These are phyloP conservation scores for Rhodophaea formosa DNA, from an alignment of 2,888 invertebrate genomes.

Conservation along the genomic window DNA sequence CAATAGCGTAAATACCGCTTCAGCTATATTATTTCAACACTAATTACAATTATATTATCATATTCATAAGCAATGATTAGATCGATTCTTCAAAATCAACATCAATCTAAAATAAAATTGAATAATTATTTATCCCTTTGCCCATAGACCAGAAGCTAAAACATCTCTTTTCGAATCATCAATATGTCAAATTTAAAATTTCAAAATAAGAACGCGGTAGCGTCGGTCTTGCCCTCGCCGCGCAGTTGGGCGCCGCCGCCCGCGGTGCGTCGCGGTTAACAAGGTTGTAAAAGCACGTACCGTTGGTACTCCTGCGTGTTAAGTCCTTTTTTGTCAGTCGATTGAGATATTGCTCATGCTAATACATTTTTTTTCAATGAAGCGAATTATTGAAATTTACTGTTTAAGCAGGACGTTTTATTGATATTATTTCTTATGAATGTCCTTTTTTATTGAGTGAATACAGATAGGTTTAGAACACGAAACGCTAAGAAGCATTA, in stretches of 20 bases:
- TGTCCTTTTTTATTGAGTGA: too few relatives aligned
- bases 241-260: conserved; percentile 40
- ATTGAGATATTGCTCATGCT: conserved; percentile 17
- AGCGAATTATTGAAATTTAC: neutral
- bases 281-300: conserved; percentile 27
- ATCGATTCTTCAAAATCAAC: neutral
- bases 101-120: neutral
- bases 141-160: conserved; percentile 21
- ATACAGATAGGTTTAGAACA: too few relatives aligned
- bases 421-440: too few relatives aligned
- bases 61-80: neutral
- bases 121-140: neutral
- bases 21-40: neutral
- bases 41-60: neutral
- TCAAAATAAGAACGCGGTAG: conserved; percentile 43
- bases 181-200: conserved; percentile 34
- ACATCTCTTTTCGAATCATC: conserved; percentile 22
- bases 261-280: conserved; percentile 40
- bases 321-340: conserved; percentile 18
- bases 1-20: neutral
- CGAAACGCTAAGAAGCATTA: too few relatives aligned
- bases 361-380: conserved; percentile 11
- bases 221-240: conserved; percentile 35
- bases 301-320: conserved; percentile 25
- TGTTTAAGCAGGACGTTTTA: conserved; percentile 23